Base-by-base conservation (phyloP, 2,888 invertebrate genomes). In the Drymonia ruficornis region DNA sequence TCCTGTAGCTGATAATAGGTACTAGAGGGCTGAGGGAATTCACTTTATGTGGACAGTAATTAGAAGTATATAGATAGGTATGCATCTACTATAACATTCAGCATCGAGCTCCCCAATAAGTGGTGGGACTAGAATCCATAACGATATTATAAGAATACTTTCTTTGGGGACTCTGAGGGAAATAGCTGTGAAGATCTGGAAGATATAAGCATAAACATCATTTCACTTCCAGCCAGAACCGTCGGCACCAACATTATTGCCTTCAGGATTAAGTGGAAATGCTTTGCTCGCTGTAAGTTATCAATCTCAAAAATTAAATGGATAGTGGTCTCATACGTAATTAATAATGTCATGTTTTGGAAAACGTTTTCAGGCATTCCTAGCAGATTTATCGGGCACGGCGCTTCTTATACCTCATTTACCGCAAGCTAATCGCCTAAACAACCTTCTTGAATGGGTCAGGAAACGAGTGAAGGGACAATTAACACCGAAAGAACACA, bases 371-470 rank as follows among this genome's bases (percentile, higher is more conserved):
- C 72, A 91, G 91, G 83, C 87, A 7, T 83, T 91, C 57, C 68
- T 91, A 53, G 87, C 84, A 4, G 91, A 91, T 63, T 63, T 91
- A 16, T 78, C 86, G 0, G 76, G 86, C 13, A 80, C 86, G 2
- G 79, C 87, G 0, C 76, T 91, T 16, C 57, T 91, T 15, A 88
- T 89, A 45, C 91, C 91, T 1, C 91, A 91, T 69, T 78, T 91
- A 47, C 91, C 91, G 23, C 65, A 87, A 69, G 86, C 89, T 0
- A 78, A 83, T 61, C 67, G 79, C 13, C 70, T 91, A 18, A 84
- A 81, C 53, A 87, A 85, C 67, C 79, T 91, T 29, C 83, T 83
- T 55, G 88, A 88, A 61, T 88, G 89, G 87, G 83, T 82, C 2
- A 77, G 90, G 36, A 76, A 76, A 53, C 75, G 87, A 50, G 78